Base-by-base conservation (phyloP, 2,888 invertebrate species). In the Sturmia bella region DNA sequence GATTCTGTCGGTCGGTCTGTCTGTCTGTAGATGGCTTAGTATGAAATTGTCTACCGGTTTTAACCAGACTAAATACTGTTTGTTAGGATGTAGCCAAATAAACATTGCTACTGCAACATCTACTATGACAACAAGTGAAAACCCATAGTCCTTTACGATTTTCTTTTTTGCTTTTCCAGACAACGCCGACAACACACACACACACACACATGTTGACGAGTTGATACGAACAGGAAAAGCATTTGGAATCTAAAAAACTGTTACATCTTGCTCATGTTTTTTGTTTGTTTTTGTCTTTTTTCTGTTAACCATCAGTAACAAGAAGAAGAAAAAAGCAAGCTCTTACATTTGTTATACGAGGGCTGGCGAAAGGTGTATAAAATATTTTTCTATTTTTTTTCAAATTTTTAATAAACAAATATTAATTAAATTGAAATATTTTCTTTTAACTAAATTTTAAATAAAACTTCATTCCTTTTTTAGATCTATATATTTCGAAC, bases 21-120 rank as follows among this genome's bases (percentile, higher is more conserved):
- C 15, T 41, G 9, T 32, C 1, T 6, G 32, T 9, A 9, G 3
- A 48, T 74, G 64, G 37, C 61, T 76, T 45, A n/a, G 39, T 48
- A 64, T 63, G 37, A 70, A 64, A 80, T 64, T 68, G 80, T 81
- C 80, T 81, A 72, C 61, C 70, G 74, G 66, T 72, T 74, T 66
- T 78, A 78, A 78, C 82, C 78, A 82, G 82, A 75, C 82, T 41
- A 41, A 59, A 59, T 54, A 9, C 32, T 32, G 32, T 7, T 32
- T 32, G 19, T 70, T 7, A 37, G 19, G 56, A 15, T 64, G 75
- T 66, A 37, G 50, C 43, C 64, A 57, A 69, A 74, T 56, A 74
- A 69, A 74, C 41, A 45, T 69, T 61, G 68, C 61, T 56, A 43
- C 64, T 50, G 27, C 48, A 63, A 64, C 69, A 63, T 7, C 32